Percentiles rank a stretch among this genome's conserved stretches.
Evolutionary conservation across 2,797 vertebrate species (phyloP).

Genomic region (Bucorvus abyssinicus): DNA sequence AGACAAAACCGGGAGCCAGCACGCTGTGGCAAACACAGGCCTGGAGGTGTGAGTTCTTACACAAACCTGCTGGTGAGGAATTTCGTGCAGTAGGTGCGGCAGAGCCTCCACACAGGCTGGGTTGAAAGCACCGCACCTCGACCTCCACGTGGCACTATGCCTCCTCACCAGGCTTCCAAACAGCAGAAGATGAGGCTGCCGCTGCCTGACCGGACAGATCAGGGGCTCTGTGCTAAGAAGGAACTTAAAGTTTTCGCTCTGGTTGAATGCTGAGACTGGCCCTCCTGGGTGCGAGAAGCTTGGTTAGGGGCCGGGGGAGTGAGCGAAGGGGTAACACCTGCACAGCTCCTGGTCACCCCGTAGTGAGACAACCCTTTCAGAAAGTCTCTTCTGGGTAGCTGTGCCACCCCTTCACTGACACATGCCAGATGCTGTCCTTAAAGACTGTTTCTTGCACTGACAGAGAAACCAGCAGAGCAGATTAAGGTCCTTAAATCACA

Average conservation of each 20-base stretch:
- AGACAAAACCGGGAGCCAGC: background rate
- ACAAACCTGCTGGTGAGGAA: background rate
- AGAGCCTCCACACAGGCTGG: background rate
- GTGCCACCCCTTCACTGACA: background rate
- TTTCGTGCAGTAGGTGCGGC: accelerated
- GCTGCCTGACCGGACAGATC: background rate
- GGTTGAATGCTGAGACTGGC: background rate
- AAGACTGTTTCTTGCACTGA: background rate
- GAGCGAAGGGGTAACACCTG: background rate
- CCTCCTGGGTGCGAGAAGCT: background rate
- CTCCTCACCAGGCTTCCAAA: background rate
- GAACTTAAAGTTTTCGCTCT: background rate
- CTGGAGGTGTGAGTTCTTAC: background rate
- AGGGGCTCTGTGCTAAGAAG: background rate
- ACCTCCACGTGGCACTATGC: background rate
- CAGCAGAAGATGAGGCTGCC: background rate
- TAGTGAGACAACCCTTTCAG: background rate
- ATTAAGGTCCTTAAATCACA: background rate
- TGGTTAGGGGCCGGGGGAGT: background rate
- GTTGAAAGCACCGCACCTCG: accelerated
- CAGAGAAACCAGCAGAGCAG: background rate
- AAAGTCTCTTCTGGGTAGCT: background rate
- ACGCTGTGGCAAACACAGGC: background rate
- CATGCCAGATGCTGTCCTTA: background rate
- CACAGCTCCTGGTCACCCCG: background rate